Percentiles rank a stretch among this genome's conserved stretches.
phyloP scores from a whole-genome alignment of 2,797 vertebrate species.

The Hylomyscus alleni region DNA sequence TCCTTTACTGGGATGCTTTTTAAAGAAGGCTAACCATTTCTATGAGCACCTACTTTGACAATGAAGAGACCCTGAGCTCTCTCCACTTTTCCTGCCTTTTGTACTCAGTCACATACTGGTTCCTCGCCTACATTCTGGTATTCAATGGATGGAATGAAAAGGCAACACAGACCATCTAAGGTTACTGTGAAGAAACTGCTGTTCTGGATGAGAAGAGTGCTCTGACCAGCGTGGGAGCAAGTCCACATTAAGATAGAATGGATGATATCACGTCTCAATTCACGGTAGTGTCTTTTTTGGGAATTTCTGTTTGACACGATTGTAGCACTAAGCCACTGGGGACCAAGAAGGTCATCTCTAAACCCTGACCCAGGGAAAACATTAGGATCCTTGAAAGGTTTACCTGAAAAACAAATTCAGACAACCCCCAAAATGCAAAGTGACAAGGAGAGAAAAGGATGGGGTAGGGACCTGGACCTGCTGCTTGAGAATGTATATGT shows the following conservation, averaged over 20 bases:
- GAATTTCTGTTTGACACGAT: constrained; percentile 46
- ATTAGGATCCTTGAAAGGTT: neutral
- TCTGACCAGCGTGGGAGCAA: neutral
- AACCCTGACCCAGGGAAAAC: constrained; percentile 27
- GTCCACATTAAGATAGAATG: constrained; percentile 1
- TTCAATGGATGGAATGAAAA: neutral
- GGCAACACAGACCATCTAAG: neutral
- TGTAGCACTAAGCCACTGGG: neutral
- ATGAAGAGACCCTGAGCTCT: neutral
- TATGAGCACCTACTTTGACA: neutral
- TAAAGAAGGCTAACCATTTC: neutral
- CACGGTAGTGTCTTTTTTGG: neutral
- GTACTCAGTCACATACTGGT: neutral
- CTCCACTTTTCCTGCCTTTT: neutral
- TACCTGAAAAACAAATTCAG: constrained; percentile 26
- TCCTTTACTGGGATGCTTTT: neutral
- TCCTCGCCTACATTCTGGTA: neutral
- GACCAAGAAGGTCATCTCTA: neutral
- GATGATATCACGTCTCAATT: neutral
- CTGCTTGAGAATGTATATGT: neutral
- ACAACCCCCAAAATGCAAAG: constrained; percentile 3
- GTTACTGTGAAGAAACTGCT: neutral
- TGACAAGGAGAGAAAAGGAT: neutral
- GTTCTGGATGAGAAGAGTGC: constrained; percentile 12
- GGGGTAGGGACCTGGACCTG: neutral